These are phyloP conservation scores for Patiria pectinifera DNA, from an alignment of 53 echinoderm and acorn worm genomes.

Conservation along the genomic window DNA sequence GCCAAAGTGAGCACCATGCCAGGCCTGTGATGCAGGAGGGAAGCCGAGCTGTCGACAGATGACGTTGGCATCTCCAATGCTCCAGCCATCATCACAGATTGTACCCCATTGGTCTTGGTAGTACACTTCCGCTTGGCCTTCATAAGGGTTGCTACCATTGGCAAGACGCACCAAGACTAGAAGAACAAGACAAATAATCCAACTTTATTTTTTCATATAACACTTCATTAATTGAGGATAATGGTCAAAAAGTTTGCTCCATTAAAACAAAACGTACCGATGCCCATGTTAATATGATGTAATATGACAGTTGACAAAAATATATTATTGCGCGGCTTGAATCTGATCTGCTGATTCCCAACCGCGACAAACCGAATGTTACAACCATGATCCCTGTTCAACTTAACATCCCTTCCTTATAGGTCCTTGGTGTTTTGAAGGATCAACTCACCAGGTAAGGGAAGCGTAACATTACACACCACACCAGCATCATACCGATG, in stretches of 20 bases:
- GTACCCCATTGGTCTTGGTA: slow-evolving; percentile 41
- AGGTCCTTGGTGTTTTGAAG: not conserved
- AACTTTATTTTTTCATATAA: no score
- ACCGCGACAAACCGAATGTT: no score
- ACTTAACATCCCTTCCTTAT: not conserved
- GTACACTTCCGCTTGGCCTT: slow-evolving; percentile 26
- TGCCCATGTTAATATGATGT: no score
- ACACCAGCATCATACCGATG: not conserved
- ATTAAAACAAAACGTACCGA: no score
- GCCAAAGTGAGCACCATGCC: slow-evolving; percentile 15
- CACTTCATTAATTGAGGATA: no score
- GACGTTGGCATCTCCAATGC: not conserved
- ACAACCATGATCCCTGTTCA: not conserved
- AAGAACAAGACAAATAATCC: not conserved
- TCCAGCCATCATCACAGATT: slow-evolving; percentile 16
- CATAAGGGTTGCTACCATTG: slow-evolving; percentile 22
- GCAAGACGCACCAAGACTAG: slow-evolving; percentile 9
- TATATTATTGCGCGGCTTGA: no score
- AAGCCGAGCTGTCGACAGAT: slow-evolving; percentile 10
- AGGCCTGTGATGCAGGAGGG: slow-evolving; percentile 21
- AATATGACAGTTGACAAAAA: no score
- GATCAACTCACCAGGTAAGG: not conserved
- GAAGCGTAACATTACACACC: not conserved
- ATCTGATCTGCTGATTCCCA: no score
- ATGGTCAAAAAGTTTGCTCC: no score